Conservation (phyloP, 2,113 vertebrate species). For the Lycocorax pyrrhopterus region DNA sequence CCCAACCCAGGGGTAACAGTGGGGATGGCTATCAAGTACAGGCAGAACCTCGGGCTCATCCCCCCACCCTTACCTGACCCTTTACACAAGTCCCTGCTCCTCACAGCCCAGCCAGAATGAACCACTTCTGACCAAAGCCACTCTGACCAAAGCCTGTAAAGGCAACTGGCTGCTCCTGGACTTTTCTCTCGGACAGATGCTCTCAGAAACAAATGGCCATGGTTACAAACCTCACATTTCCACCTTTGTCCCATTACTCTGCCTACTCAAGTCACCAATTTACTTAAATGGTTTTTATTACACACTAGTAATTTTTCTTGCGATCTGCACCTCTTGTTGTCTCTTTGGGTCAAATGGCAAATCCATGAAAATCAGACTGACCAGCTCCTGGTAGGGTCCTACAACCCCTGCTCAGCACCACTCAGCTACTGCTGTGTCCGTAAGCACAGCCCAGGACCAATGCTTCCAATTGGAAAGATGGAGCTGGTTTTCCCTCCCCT, state of each 20-base stretch:
- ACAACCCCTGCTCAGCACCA: not conserved
- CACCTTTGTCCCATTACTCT: not conserved
- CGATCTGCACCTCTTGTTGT: not conserved
- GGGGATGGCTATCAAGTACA: not conserved
- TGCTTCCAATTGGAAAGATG: accelerated
- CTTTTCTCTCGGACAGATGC: accelerated
- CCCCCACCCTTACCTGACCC: not conserved
- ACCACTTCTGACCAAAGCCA: not conserved
- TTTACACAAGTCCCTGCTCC: not conserved
- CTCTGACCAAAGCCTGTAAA: not conserved
- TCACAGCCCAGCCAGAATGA: not conserved
- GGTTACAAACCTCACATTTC: not conserved
- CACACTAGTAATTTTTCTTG: not conserved
- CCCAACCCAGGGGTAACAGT: not conserved
- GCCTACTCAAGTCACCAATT: not conserved
- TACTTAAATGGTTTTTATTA: not conserved
- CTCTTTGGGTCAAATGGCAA: not conserved
- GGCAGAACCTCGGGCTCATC: not conserved
- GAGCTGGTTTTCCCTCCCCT: not conserved
- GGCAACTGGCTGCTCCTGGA: not conserved
- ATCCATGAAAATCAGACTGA: not conserved
- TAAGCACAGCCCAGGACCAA: not conserved
- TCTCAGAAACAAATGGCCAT: not conserved
- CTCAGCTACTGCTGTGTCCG: not conserved
- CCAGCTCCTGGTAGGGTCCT: not conserved